Percentiles rank a stretch among this genome's conserved stretches.
Conservation (phyloP, 2,113 vertebrate species). For the Desmodus rotundus region DNA sequence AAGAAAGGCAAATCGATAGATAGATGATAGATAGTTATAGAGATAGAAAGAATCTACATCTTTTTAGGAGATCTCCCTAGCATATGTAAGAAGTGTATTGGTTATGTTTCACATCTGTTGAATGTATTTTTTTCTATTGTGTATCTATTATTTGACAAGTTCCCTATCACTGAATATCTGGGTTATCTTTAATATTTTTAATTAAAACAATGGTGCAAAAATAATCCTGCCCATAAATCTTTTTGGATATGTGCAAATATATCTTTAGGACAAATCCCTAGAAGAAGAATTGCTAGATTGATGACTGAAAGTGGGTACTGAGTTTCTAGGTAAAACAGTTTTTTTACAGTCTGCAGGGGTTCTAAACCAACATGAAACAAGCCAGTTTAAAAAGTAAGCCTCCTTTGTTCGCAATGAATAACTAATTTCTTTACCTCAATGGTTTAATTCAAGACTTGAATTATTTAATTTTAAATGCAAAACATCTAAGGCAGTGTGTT, state of each 20-base stretch:
- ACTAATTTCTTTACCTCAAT: conserved; percentile 31
- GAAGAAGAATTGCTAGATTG: not conserved
- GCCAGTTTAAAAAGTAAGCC: not conserved
- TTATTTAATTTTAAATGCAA: conserved; percentile 42
- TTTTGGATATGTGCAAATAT: not conserved
- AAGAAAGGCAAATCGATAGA: not conserved
- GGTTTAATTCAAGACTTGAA: conserved; percentile 17
- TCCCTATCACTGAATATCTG: not conserved
- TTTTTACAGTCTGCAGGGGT: not conserved
- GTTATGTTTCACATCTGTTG: not conserved
- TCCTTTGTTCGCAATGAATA: not conserved
- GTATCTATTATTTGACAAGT: not conserved
- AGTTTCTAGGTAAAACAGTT: not conserved
- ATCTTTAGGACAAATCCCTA: conserved; percentile 14
- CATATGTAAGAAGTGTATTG: not conserved
- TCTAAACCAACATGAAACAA: not conserved
- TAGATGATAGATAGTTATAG: not conserved
- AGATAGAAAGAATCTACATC: not conserved
- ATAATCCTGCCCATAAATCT: not conserved
- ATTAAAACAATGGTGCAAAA: not conserved
- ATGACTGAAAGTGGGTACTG: not conserved
- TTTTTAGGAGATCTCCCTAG: not conserved
- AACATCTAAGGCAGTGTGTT: not conserved
- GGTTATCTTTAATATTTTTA: not conserved
- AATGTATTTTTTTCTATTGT: not conserved